Base-by-base conservation (phyloP, 2,888 invertebrate species). In the Apamea anceps region DNA sequence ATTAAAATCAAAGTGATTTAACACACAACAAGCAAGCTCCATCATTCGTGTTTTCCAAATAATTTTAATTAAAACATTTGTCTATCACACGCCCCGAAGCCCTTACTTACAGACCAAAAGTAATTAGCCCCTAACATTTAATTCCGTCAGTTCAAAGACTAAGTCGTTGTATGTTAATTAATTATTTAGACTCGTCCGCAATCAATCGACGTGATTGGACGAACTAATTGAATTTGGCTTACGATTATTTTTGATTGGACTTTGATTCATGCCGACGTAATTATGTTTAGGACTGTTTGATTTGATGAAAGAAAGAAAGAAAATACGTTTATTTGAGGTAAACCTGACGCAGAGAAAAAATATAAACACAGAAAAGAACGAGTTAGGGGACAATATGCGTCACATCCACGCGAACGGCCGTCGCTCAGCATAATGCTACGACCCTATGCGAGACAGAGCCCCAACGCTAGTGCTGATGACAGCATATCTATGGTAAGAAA, bases 131-230 rank as follows among this genome's bases (percentile, higher is more conserved):
- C 32, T 74, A 62, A 70, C 10, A 74, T 77, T 75, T 68, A 81
- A 85, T 80, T 80, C 75, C 65, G 62, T 57, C 42, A 65, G 75
- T 80, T 81, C 71, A 82, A 80, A 85, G 82, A 76, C 54, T 67
- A 83, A 77, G 45, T 65, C 62, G 66, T 66, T 75, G 54, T 65
- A 51, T 66, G 37, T 48, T 76, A 75, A 80, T 88, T 84, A 88
- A 81, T 87, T 84, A 86, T 80, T 80, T 75, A 73, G 67, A 75
- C 45, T 77, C 32, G 54, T 67, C 45, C 70, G 77, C 84, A 51
- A 77, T 78, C 74, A 66, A 77, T 77, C 57, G 32, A 45, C 68
- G 68, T 76, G 68, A 79, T 78, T 76, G 71, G 65, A 67, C 63
- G 25, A 37, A 28, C 62, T 88, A 75, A 85, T 81, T 80, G 66